Base-by-base conservation (phyloP, 2,888 invertebrate species). In the Rotaria magnacalcarata region DNA sequence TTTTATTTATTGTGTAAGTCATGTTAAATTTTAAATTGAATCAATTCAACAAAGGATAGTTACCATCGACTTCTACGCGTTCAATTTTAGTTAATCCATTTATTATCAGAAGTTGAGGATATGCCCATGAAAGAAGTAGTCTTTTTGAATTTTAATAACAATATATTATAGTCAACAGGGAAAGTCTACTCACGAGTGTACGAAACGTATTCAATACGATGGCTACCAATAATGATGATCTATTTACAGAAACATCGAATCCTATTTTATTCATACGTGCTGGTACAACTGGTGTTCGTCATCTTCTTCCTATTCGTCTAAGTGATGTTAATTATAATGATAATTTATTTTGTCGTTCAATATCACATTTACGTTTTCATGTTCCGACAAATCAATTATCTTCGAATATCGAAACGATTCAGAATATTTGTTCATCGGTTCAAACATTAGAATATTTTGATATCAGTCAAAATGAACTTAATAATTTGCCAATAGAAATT, bases 391-490 rank as follows among this genome's bases (percentile, higher is more conserved):
- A 24, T 11, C 11, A 80, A 47, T 19, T 19, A 41, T 80, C 47
- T 47, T 16, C 80, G 14, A 80, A n/a, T n/a, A 47, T 43, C 24
- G 80, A 80, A 24, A 80, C 47, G 80, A 80, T 80, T 47, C 43
- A 47, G 10, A 80, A 80, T 43, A 47, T 80, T 11, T 80, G 80
- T 47, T 47, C 19, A 47, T 34, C 67, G 4, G 10, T 80, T 80
- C 80, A 80, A n/a, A 80, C 80, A 80, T 80, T 80, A 80, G 47
- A 80, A 80, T 47, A 80, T 80, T 47, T 80, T 14, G 80, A 80
- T n/a, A 47, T 80, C 4, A 80, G 47, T 80, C 47, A 47, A n/a
- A 80, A 80, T 80, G 47, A 80, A 11, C 47, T 80, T 4, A n/a
- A 80, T 5, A 34, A 80, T 47, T 80, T 80, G 47, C 80, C 80